A percentile compares a stretch with the other conserved stretches of the same genome.
These are phyloP conservation scores for Mormyrus proboscirostris DNA, from an alignment of 2,797 vertebrate genomes.

Conservation along the genomic window DNA sequence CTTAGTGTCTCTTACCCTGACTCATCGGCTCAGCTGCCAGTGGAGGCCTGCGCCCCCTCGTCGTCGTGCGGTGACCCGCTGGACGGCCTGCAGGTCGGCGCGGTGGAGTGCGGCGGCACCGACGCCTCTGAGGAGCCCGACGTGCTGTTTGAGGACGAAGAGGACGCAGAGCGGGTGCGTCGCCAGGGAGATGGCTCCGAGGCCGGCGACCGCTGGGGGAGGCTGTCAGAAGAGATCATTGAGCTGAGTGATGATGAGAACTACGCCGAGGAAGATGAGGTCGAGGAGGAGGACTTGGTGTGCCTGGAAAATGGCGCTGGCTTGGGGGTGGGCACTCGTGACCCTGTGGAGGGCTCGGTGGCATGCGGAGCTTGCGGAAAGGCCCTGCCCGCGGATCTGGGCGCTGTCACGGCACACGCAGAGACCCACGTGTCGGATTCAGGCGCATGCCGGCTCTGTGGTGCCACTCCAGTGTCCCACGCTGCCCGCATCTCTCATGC, in stretches of 20 bases:
- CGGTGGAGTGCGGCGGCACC: conserved; percentile 29
- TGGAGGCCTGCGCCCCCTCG: conserved; percentile 42
- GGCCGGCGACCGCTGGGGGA: conserved; percentile 38
- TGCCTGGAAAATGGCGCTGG: conserved; percentile 76
- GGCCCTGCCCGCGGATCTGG: conserved; percentile 73
- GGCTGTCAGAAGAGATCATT: conserved; percentile 60
- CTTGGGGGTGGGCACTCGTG: conserved; percentile 1
- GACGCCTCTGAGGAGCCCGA: conserved; percentile 62
- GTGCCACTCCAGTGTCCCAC: conserved; percentile 74
- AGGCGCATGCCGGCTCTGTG: conserved; percentile 80
- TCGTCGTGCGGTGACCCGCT: conserved; percentile 58
- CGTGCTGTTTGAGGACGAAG: conserved; percentile 55
- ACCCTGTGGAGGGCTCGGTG: conserved; percentile 46
- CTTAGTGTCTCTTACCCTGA: conserved; percentile 46
- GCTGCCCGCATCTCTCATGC: conserved; percentile 70
- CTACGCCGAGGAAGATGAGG: conserved; percentile 76
- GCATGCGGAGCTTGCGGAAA: conserved; percentile 80
- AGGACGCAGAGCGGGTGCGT: conserved; percentile 54
- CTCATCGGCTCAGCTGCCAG: conserved; percentile 47
- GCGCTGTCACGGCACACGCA: conserved; percentile 72
- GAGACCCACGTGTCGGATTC: conserved; percentile 80
- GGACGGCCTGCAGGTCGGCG: conserved; percentile 40
- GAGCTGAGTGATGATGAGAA: conserved; percentile 74
- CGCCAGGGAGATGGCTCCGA: conserved; percentile 35
- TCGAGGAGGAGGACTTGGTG: conserved; percentile 79